A percentile compares a stretch with the other conserved stretches of the same genome.
phyloP scores from a whole-genome alignment of 2,797 vertebrate genomes.

The Myoxocephalus aenaeus region DNA sequence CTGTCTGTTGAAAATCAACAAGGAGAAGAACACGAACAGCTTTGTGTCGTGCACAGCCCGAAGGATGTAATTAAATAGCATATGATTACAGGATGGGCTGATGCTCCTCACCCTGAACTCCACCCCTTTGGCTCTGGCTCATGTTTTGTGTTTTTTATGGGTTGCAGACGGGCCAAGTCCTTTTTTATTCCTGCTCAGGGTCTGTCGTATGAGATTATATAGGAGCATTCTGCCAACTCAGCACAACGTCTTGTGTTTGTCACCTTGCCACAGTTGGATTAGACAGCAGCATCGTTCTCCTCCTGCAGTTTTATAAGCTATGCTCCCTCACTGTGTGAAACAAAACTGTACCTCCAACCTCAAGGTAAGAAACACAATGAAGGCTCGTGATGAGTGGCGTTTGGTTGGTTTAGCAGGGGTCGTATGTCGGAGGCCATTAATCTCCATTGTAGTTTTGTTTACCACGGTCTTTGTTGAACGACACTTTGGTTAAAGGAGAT shows the following conservation, averaged over 20 bases:
- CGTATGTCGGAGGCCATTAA: not conserved
- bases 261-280: not conserved
- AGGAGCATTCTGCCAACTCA: not conserved
- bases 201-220: not conserved
- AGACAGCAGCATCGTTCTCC: not conserved
- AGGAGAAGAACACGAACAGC: not conserved
- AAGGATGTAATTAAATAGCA: constrained; percentile 53
- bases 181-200: not conserved
- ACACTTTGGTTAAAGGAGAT: not conserved
- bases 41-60: not conserved
- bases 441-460: not conserved
- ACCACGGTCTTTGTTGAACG: not conserved
- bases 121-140: constrained; percentile 22
- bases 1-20: constrained; percentile 10
- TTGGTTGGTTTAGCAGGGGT: too few species aligned
- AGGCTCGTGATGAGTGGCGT: not conserved
- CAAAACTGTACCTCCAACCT: not conserved
- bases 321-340: not conserved
- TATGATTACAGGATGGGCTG: constrained; percentile 53
- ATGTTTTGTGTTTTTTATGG: constrained; percentile 16
- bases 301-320: not conserved
- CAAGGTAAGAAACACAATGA: not conserved
- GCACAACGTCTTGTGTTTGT: not conserved
- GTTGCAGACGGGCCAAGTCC: not conserved
- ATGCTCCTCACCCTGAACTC: constrained; percentile 35